A percentile compares a stretch with the other conserved stretches of the same genome.
Conservation (phyloP, 2,113 vertebrate species). For the Marcusenius ussheri region DNA sequence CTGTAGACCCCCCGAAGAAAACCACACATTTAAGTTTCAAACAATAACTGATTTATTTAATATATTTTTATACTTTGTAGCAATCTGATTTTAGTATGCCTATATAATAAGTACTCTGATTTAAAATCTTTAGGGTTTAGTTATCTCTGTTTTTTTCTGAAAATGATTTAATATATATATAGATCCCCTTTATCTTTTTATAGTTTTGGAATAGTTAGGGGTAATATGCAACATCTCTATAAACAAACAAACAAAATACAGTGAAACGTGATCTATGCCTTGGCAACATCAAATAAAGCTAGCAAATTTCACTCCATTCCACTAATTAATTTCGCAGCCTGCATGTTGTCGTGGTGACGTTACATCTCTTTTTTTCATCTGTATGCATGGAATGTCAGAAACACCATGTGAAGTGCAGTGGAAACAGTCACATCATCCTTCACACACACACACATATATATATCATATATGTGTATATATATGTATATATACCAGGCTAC, state of each 20-base stretch:
- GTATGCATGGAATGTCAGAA: conserved; percentile 37
- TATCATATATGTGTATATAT: conserved; percentile 55
- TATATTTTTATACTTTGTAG: conserved; percentile 78
- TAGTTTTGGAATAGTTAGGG: conserved; percentile 62
- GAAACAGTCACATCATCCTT: conserved; percentile 61
- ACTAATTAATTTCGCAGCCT: conserved; percentile 30
- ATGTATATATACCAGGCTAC: conserved; percentile 4
- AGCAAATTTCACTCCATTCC: conserved; percentile 40
- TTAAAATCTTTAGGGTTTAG: conserved; percentile 70
- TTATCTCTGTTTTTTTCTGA: conserved; percentile 45
- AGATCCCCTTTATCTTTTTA: conserved; percentile 52
- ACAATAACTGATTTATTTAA: conserved; percentile 91
- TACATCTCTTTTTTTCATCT: conserved; percentile 39
- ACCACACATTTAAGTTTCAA: conserved; percentile 70
- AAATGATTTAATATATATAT: conserved; percentile 57
- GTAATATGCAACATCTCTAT: conserved; percentile 70
- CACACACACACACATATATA: conserved; percentile 42
- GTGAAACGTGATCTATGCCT: conserved; percentile 69
- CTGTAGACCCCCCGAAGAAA: conserved; percentile 28
- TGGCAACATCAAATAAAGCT: conserved; percentile 70
- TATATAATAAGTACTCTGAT: conserved; percentile 74
- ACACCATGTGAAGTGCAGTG: conserved; percentile 33
- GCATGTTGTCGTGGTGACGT: conserved; percentile 38
- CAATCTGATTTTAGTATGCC: conserved; percentile 66
- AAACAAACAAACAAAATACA: conserved; percentile 61